A percentile compares a stretch with the other conserved stretches of the same genome.
Conservation (phyloP, 2,888 invertebrate species). For the Alentia gelatinosa region DNA sequence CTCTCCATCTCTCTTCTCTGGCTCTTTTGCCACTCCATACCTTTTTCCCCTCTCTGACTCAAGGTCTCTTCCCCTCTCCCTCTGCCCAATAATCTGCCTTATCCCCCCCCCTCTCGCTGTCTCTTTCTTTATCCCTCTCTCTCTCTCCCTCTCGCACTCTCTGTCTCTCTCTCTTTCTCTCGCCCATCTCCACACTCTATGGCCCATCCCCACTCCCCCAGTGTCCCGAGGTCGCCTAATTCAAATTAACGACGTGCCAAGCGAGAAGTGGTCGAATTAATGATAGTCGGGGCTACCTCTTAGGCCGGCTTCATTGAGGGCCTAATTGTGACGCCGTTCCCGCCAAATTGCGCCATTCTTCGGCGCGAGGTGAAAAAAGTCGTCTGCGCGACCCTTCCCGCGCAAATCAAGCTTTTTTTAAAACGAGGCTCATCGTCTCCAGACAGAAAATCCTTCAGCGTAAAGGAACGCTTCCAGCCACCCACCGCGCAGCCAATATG, state of each 20-base stretch:
- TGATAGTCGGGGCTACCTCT: constrained; percentile 9
- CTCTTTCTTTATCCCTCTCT: too few species aligned
- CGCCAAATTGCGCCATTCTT: constrained; percentile 49
- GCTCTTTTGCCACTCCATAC: too few species aligned
- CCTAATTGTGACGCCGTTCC: constrained; percentile 46
- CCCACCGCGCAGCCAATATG: neutral
- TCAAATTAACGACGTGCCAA: constrained; percentile 8
- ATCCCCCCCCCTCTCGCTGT: too few species aligned
- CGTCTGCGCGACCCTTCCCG: constrained; percentile 40
- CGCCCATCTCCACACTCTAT: neutral
- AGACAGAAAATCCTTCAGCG: neutral
- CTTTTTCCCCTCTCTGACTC: too few species aligned
- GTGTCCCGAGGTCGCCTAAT: constrained; percentile 33
- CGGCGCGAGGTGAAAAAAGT: constrained; percentile 8
- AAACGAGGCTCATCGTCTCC: neutral
- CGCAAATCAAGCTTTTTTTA: constrained; percentile 23
- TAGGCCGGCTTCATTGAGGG: neutral
- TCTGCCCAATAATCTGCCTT: too few species aligned
- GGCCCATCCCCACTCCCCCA: too few species aligned
- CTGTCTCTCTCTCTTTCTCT: neutral
- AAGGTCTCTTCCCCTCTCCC: too few species aligned
- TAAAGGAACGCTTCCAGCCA: neutral
- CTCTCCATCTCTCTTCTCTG: too few species aligned
- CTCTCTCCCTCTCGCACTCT: too few species aligned
- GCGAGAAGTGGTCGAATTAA: constrained; percentile 24